Conservation (phyloP, 2,888 invertebrate species). For the Gari tellinella region DNA sequence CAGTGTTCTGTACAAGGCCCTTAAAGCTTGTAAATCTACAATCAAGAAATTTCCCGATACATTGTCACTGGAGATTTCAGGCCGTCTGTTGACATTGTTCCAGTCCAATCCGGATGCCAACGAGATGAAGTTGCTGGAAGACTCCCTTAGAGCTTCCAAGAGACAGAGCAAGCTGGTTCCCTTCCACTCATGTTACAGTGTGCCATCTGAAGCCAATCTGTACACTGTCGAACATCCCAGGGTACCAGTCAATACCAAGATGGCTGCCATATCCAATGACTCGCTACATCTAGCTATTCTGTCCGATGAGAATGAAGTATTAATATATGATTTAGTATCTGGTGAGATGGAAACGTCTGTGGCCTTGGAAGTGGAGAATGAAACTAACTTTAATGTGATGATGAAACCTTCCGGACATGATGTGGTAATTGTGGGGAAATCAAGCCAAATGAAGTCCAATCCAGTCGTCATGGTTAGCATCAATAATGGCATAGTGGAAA, state of each 20-base stretch:
- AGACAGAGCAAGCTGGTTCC: conserved; percentile 83
- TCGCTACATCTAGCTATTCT: conserved; percentile 60
- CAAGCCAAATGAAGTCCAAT: conserved; percentile 63
- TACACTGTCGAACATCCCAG: conserved; percentile 85
- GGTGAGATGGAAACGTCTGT: conserved; percentile 66
- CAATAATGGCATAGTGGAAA: conserved; percentile 53
- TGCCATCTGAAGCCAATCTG: conserved; percentile 63
- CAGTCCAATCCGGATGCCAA: conserved; percentile 43
- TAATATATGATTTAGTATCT: conserved; percentile 66
- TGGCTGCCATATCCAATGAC: conserved; percentile 58
- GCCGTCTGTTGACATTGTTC: conserved; percentile 90
- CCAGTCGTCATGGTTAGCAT: conserved; percentile 66
- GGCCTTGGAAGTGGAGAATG: conserved; percentile 33
- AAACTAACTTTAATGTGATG: conserved; percentile 65
- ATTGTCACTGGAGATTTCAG: conserved; percentile 96
- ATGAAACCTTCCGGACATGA: conserved; percentile 42
- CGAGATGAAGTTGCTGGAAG: conserved; percentile 60
- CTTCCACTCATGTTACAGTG: conserved; percentile 60
- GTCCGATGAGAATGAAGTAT: conserved; percentile 58
- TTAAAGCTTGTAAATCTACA: conserved; percentile 87
- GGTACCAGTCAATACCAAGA: conserved; percentile 54
- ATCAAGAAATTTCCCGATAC: conserved; percentile 95
- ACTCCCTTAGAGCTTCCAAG: conserved; percentile 51
- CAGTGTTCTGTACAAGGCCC: conserved; percentile 88
- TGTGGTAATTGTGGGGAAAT: conserved; percentile 58